Evolutionary conservation across 2,888 invertebrate species (phyloP).

Genomic region (Charanyca ferruginea): DNA sequence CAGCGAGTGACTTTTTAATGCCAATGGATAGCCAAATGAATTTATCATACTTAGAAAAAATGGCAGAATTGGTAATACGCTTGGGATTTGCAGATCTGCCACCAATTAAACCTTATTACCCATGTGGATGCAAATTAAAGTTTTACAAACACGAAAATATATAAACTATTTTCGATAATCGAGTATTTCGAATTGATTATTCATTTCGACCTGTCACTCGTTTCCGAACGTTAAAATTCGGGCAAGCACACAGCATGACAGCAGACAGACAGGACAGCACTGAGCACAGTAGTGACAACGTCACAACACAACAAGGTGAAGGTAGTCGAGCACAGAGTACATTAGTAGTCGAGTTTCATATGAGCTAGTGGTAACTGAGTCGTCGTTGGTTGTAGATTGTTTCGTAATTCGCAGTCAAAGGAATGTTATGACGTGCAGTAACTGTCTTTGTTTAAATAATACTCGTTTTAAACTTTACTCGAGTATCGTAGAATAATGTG

Average conservation of each 20-base stretch:
- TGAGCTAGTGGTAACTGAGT: constrained; percentile 75
- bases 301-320: constrained; percentile 51
- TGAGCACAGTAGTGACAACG: constrained; percentile 25
- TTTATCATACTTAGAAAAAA: constrained; percentile 78
- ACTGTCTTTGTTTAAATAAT: constrained; percentile 88
- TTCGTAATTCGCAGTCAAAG: constrained; percentile 74
- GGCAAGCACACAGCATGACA: constrained; percentile 14
- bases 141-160: constrained; percentile 38
- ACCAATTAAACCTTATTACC: constrained; percentile 68
- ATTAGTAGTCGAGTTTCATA: constrained; percentile 47
- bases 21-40: constrained; percentile 82
- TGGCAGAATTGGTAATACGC: constrained; percentile 75
- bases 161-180: neutral
- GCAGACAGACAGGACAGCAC: no score
- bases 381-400: constrained; percentile 74
- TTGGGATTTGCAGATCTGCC: constrained; percentile 76
- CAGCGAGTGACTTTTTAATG: constrained; percentile 78
- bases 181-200: constrained; percentile 17
- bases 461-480: constrained; percentile 77
- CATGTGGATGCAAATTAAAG: constrained; percentile 76
- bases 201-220: constrained; percentile 27
- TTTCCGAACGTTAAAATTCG: constrained; percentile 53
- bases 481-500: constrained; percentile 82
- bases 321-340: constrained; percentile 49
- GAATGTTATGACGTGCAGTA: constrained; percentile 91